Base-by-base conservation (phyloP, 1,140 invertebrate genomes). In the Hycleus phaleratus region DNA sequence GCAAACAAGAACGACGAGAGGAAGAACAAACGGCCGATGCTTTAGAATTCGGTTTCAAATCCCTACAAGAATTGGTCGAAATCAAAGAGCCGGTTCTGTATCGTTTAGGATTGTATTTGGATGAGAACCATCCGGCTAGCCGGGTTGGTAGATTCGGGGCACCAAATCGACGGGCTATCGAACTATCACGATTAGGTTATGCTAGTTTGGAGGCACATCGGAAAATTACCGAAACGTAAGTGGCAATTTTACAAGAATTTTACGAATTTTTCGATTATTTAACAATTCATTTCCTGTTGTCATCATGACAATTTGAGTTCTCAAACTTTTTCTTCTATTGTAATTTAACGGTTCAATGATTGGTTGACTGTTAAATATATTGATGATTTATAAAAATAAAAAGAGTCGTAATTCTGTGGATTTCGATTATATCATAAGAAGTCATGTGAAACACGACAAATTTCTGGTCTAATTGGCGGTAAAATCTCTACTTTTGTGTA, bases 111-210 rank as follows among this genome's bases (percentile, higher is more conserved):
- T 66, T 86, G 24, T 81, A 78, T 69, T 69, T 89, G n/a, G 74
- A 79, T 10, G 70, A 75, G 11, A 81, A 82, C 52, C 81, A 87
- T 67, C 86, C 87, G n/a, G 86, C 85, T 1, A 76, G 77, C n/a
- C 85, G 81, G 67, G 80, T 89, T 26, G 87, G 86, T 2, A 80
- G 82, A 3, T 88, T 89, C 74, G 88, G 87, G 68, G 79, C 81
- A 46, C 86, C 87, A 42, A 50, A n/a, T 11, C 80, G 79, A 42
- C 80, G 81, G 62, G 81, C 84, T 2, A 78, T 79, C 55, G 74
- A 77, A 38, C 77, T 85, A 45, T 80, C 86, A n/a, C 75, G 76
- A 63, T 85, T 81, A 56, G 86, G 85, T 1, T 87, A 85, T 64
- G 86, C 86, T 0, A 77, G 83, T 0, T 72, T 88, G 2, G 81